Percentiles rank a stretch among this genome's conserved stretches.
Conservation (phyloP, 64 coral and sea anemone genomes). For the Actinia tenebrosa region DNA sequence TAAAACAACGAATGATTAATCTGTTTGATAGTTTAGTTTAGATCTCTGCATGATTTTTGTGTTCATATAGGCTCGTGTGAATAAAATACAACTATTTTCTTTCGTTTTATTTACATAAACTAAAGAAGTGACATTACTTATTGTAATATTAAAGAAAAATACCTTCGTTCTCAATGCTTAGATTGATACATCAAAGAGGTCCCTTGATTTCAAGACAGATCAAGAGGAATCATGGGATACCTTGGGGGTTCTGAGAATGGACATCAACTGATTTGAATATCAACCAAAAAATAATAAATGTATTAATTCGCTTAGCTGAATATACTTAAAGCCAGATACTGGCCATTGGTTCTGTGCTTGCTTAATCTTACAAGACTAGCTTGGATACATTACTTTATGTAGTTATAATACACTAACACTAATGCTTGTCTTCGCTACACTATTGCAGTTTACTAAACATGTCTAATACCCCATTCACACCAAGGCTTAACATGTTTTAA, state of each 20-base stretch:
- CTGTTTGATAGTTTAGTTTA: no score
- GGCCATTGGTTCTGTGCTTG: background rate
- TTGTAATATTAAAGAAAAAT: background rate
- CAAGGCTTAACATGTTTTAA: no score
- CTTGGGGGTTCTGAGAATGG: background rate
- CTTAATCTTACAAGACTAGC: background rate
- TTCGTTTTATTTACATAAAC: background rate
- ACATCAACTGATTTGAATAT: background rate
- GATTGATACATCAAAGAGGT: no score
- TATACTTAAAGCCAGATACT: slow-evolving; percentile 18
- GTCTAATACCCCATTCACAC: no score
- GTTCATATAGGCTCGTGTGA: background rate
- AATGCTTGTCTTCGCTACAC: background rate
- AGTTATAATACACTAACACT: background rate
- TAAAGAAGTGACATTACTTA: background rate
- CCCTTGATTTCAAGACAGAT: background rate
- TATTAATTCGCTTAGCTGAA: slow-evolving; percentile 13
- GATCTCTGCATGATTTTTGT: no score
- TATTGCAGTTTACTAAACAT: background rate
- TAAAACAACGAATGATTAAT: no score
- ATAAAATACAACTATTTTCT: background rate
- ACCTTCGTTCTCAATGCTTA: no score
- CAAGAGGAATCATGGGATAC: background rate
- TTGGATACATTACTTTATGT: background rate
- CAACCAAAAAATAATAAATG: background rate